Base-by-base conservation (phyloP, 2,888 invertebrate species). In the Lithophane socia region DNA sequence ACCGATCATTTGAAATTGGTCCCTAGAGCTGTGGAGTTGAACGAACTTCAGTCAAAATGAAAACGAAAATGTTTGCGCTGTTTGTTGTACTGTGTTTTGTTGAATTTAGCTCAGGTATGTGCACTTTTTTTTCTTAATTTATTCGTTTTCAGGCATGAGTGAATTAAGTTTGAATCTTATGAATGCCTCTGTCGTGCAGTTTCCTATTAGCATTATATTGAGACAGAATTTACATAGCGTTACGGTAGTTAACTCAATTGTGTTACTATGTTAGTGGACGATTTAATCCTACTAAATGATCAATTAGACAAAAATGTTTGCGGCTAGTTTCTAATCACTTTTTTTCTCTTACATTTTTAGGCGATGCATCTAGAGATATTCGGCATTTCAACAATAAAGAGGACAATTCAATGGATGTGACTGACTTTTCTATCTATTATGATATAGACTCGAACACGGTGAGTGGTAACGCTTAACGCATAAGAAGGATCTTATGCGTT, bases 401-500 rank as follows among this genome's bases (percentile, higher is more conserved):
- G n/a, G 93, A 93, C 67, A 91, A 94, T 75, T 90, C 92, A 12
- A 95, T 96, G 94, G 97, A 97, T 84, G 95, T 96, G 0, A 88
- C 96, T 3, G 97, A 97, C 77, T 95, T 97, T 82, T 97, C 97
- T 0, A 92, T 97, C 65, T 97, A 96, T 88, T 97, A 97, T 80
- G 94, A 96, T 83, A 80, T 96, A 58, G 90, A 94, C 29, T 94
- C 95, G n/a, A 96, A 97, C 86, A 91, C 96, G 92, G 97, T 97
- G 87, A 91, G 85, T 80, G 29, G 0, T 72, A n/a, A n/a, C n/a
- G n/a, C n/a, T n/a, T n/a, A n/a, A n/a, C n/a, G n/a, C n/a, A n/a
- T n/a, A n/a, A n/a, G n/a, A n/a, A n/a, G n/a, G n/a, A n/a, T 52
- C 13, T 3, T 24, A 60, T 10, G 2, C 3, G 21, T 24, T 44